Base-by-base conservation (phyloP, 1,140 invertebrate species). In the Neuroterus valhalla region DNA sequence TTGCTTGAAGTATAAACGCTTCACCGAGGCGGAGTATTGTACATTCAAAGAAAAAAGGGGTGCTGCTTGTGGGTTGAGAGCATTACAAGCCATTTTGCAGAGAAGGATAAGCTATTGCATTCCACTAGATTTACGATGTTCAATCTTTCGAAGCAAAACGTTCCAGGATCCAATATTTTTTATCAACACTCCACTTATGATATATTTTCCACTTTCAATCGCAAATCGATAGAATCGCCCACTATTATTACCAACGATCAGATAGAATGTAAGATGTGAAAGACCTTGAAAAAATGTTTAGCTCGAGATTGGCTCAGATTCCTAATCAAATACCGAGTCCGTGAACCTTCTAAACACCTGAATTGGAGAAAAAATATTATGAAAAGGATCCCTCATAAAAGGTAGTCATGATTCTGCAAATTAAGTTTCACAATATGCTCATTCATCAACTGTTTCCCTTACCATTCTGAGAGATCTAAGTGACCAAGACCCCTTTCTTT, bases 121-220 rank as follows among this genome's bases (percentile, higher is more conserved):
- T 62, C 55, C 55, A 62, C 55, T 62, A 62, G 55, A 62, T 62
- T 62, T 62, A 62, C 55, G 55, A 62, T 62, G 55, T 62, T 62
- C 55, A 62, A 62, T 62, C 55, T 62, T 31, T 14, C 23, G 55
- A 62, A 62, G 55, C 55, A 62, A 62, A 62, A 62, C 55, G 55
- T 31, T 62, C 31, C 55, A 62, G 31, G 55, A 62, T 62, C 55
- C 55, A 62, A 62, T 62, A 62, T 62, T 62, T 62, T 62, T 62
- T 62, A 26, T 23, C 55, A 62, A 62, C 55, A 62, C 55, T 62
- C 55, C 31, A 62, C 55, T 62, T 62, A 62, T 62, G 26, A 23
- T 31, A 62, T 26, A 62, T 62, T 62, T 62, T 62, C 31, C 55
- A 62, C 55, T 62, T 62, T 62, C 55, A 31, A 62, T 15, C 55